Conservation (phyloP, 2,888 invertebrate species). For the Drosophila percnosoma region DNA sequence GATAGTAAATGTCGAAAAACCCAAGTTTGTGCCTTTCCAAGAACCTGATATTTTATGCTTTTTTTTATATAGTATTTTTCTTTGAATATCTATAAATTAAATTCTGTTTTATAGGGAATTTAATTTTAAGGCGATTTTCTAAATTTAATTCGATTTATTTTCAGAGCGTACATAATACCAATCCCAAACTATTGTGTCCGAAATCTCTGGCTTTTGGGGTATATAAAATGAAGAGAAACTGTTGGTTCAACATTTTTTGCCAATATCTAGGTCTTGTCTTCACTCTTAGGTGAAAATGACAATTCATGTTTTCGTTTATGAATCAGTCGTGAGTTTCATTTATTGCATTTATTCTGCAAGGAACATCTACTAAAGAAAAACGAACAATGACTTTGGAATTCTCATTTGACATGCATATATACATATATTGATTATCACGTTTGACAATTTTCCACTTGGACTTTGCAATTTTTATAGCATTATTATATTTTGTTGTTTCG, state of each 20-base stretch:
- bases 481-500: not conserved
- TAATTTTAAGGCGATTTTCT: not conserved
- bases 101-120: not conserved
- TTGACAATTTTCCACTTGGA: not conserved
- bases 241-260: not conserved
- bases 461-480: not conserved
- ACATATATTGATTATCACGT: slow-evolving; percentile 1
- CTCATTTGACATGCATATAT: not conserved
- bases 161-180: slow-evolving; percentile 4
- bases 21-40: not conserved
- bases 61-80: not conserved
- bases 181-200: not conserved
- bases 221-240: not conserved
- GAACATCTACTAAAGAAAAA: not conserved
- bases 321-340: not conserved
- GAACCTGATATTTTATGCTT: not conserved
- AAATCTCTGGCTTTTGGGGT: not conserved
- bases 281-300: not conserved
- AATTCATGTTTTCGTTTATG: not conserved
- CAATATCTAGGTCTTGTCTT: not conserved
- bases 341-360: not conserved
- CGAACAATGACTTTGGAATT: slow-evolving; percentile 1
- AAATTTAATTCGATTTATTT: not conserved
- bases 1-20: not conserved
- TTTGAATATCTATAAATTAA: not conserved